Conservation (phyloP, 2,113 vertebrate genomes). For the Bothrops jararaca region DNA sequence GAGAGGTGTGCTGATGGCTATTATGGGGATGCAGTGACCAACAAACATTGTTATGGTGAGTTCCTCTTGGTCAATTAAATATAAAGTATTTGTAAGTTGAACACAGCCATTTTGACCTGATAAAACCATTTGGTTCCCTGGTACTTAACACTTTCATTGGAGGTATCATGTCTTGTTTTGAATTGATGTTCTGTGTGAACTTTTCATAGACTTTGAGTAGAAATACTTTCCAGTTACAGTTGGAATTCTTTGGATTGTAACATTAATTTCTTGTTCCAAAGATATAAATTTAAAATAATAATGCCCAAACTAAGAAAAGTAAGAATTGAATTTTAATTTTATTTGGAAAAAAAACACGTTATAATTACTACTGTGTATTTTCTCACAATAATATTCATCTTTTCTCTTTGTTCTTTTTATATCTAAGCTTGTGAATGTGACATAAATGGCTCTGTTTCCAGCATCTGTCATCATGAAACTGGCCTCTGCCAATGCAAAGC, state of each 20-base stretch:
- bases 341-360: background rate
- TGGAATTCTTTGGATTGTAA: background rate
- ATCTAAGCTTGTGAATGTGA: slow-evolving; percentile 82
- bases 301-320: background rate
- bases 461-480: slow-evolving; percentile 76
- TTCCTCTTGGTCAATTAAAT: background rate
- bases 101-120: background rate
- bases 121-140: background rate
- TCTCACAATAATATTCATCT: background rate
- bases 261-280: background rate
- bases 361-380: background rate
- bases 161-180: background rate
- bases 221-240: background rate
- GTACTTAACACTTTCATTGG: background rate
- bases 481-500: slow-evolving; percentile 82
- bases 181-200: background rate
- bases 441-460: slow-evolving; percentile 73
- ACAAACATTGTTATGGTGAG: slow-evolving; percentile 84
- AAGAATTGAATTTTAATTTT: background rate
- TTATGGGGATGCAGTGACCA: slow-evolving; percentile 81
- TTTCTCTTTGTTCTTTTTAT: slow-evolving; percentile 4
- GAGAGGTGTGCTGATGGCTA: slow-evolving; percentile 82
- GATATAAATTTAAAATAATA: background rate
- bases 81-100: background rate
- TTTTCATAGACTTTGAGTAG: background rate